A percentile compares a stretch with the other conserved stretches of the same genome.
Evolutionary conservation across 2,113 vertebrate species (phyloP).

Genomic region (Microtus ochrogaster): DNA sequence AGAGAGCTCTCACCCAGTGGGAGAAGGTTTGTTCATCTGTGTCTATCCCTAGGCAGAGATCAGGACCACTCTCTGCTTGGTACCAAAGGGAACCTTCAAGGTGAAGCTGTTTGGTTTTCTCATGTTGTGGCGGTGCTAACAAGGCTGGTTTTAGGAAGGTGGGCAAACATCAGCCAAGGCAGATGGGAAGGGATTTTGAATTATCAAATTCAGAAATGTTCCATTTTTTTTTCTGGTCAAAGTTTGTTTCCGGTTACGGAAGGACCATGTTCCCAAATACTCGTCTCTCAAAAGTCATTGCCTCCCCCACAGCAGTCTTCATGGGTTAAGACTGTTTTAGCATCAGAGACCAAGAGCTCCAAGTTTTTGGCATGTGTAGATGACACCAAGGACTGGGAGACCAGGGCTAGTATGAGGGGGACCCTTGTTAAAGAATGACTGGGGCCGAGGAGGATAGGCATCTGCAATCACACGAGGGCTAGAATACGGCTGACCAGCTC

Average conservation of each 20-base stretch:
- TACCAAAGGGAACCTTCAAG: slow-evolving; percentile 73
- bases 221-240: neutral
- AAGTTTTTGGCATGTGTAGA: accelerated
- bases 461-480: no score
- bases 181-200: neutral
- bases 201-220: neutral
- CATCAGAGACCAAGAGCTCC: neutral
- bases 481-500: accelerated
- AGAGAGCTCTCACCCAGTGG: slow-evolving; percentile 59
- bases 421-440: accelerated
- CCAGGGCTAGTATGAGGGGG: neutral
- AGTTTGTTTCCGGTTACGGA: neutral
- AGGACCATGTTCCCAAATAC: neutral
- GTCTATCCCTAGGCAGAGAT: slow-evolving; percentile 11
- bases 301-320: neutral
- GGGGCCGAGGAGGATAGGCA: neutral
- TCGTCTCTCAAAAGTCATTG: neutral
- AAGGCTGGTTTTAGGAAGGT: no score
- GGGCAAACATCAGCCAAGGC: neutral
- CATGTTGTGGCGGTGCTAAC: accelerated
- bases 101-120: neutral
- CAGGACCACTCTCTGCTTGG: slow-evolving; percentile 45
- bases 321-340: neutral
- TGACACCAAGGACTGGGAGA: no score
- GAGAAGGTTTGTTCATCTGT: slow-evolving; percentile 74